These are phyloP conservation scores for Taenaris catops DNA, from an alignment of 2,888 invertebrate species.

Conservation along the genomic window DNA sequence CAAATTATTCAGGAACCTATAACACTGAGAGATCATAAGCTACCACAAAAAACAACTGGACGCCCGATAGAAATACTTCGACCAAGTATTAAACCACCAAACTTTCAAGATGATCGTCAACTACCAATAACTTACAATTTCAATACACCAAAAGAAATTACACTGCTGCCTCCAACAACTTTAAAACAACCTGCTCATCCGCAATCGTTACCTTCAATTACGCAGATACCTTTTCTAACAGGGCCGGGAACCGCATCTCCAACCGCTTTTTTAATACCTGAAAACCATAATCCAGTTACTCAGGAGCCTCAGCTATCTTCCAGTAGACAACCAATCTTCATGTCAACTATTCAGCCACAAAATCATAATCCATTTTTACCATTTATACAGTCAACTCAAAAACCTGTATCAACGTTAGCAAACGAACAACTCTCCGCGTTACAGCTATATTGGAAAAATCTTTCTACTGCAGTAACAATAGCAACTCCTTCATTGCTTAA, in stretches of 20 bases:
- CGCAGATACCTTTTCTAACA: conserved; percentile 46
- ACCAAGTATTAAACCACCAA: conserved; percentile 60
- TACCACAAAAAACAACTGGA: conserved; percentile 3
- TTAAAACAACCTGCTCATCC: conserved; percentile 35
- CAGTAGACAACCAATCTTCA: conserved; percentile 45
- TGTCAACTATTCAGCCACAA: conserved; percentile 42
- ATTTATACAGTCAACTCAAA: conserved; percentile 48
- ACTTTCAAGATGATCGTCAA: conserved; percentile 66
- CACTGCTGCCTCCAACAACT: conserved; percentile 28
- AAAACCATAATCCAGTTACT: conserved; percentile 44
- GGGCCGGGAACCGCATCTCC: conserved; percentile 43
- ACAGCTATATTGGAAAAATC: conserved; percentile 58
- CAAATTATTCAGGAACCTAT: conserved; percentile 32
- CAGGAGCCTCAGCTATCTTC: conserved; percentile 31
- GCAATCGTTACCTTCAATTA: conserved; percentile 39
- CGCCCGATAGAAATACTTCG: conserved; percentile 34
- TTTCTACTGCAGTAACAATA: conserved; percentile 38
- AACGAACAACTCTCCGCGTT: conserved; percentile 56
- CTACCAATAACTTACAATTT: conserved; percentile 65
- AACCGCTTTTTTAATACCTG: conserved; percentile 43
- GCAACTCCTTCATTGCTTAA: conserved; percentile 40
- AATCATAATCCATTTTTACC: conserved; percentile 27
- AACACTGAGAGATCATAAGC: neutral
- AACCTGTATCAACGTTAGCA: conserved; percentile 50
- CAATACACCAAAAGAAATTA: conserved; percentile 38